Percentiles rank a stretch among this genome's conserved stretches.
phyloP scores from a whole-genome alignment of 2,113 vertebrate genomes.

The Amphilophus citrinellus region DNA sequence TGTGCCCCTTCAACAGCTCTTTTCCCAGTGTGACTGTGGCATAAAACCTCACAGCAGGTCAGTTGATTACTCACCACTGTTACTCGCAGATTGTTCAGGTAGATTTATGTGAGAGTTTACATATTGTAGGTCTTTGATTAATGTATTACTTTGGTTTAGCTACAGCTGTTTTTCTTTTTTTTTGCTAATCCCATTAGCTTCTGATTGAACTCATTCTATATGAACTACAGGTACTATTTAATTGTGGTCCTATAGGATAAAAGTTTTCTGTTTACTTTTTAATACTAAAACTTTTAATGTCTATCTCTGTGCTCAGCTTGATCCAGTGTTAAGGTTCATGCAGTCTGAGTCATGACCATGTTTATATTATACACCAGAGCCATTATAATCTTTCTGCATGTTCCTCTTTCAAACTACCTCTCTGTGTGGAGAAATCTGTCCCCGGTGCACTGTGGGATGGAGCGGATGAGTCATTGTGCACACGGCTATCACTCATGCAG shows the following conservation, averaged over 20 bases:
- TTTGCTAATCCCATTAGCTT: background rate
- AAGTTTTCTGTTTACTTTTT: background rate
- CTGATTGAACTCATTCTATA: background rate
- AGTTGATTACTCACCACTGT: background rate
- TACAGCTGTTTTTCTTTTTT: background rate
- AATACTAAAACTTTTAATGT: background rate
- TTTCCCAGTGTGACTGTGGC: background rate
- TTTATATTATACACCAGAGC: constrained; percentile 15
- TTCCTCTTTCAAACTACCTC: constrained; percentile 11
- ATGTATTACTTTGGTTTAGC: background rate
- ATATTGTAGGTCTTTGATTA: background rate
- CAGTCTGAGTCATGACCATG: constrained; percentile 16
- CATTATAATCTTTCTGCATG: constrained; percentile 16
- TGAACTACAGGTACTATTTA: background rate
- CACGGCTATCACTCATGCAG: constrained; percentile 43
- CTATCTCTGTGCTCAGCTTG: background rate
- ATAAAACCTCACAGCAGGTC: background rate
- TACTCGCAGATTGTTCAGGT: background rate
- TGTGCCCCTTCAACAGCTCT: accelerated
- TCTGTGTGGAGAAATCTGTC: constrained; percentile 28
- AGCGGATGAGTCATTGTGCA: constrained; percentile 59
- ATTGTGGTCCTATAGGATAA: background rate
- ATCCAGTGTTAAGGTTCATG: background rate
- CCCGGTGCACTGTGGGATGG: constrained; percentile 17
- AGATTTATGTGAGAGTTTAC: background rate